A percentile compares a stretch with the other conserved stretches of the same genome.
Conservation (phyloP, 2,888 invertebrate genomes). For the Phragmatobia fuliginosa region DNA sequence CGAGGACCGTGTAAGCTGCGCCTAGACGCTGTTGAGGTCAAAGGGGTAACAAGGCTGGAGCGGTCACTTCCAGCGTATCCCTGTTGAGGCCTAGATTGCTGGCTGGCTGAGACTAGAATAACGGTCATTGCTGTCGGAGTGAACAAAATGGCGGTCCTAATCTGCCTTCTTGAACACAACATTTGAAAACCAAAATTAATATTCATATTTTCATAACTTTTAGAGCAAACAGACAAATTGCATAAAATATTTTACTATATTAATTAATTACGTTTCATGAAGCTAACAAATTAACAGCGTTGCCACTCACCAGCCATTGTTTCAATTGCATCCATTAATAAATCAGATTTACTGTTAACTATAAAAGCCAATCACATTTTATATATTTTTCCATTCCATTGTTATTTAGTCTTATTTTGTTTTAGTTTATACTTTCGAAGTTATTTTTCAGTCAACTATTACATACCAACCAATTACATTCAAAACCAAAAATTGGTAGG, state of each 20-base stretch:
- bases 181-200: neutral
- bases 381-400: too few relatives aligned
- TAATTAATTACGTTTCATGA: neutral
- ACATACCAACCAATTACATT: too few relatives aligned
- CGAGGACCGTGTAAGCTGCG: too few relatives aligned
- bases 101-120: too few relatives aligned
- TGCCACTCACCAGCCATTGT: neutral
- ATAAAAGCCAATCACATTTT: neutral
- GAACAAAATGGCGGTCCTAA: too few relatives aligned
- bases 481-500: too few relatives aligned
- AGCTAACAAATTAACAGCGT: neutral
- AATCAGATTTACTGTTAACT: neutral
- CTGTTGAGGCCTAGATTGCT: too few relatives aligned
- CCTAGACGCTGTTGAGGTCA: too few relatives aligned
- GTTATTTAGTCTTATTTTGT: neutral
- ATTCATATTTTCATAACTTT: neutral
- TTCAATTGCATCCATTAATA: neutral
- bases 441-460: neutral
- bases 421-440: neutral
- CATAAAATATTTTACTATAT: neutral
- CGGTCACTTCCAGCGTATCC: too few relatives aligned
- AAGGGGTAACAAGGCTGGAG: too few relatives aligned
- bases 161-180: too few relatives aligned
- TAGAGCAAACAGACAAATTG: neutral
- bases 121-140: too few relatives aligned